Conservation (phyloP, 2,113 vertebrate genomes). For the Archocentrus centrarchus region DNA sequence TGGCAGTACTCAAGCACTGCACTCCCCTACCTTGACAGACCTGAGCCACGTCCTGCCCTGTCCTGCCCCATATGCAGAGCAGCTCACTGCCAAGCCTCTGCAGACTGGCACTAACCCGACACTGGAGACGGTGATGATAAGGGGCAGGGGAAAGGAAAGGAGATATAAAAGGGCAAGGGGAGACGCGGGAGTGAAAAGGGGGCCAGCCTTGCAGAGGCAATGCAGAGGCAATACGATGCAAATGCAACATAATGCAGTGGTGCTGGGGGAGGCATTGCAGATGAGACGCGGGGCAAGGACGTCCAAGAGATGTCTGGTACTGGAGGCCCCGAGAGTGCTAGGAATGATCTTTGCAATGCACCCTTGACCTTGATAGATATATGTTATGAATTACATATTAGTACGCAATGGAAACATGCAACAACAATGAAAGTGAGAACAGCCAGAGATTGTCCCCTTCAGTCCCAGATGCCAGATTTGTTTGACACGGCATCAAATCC, state of each 20-base stretch:
- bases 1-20: conserved; percentile 5
- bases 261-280: conserved; percentile 58
- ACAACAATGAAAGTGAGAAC: conserved; percentile 47
- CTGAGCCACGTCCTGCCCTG: conserved; percentile 4
- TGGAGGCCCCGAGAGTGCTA: neutral
- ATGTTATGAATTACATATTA: conserved; percentile 22
- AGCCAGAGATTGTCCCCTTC: neutral
- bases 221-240: conserved; percentile 78
- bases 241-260: conserved; percentile 79
- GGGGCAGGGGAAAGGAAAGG: neutral
- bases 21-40: conserved; percentile 8
- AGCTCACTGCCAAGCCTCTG: conserved; percentile 30
- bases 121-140: conserved; percentile 5
- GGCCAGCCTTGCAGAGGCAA: conserved; percentile 68
- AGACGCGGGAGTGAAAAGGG: neutral
- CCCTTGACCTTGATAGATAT: conserved; percentile 38
- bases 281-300: conserved; percentile 57
- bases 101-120: conserved; percentile 37
- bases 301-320: conserved; percentile 34
- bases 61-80: neutral
- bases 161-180: conserved; percentile 22
- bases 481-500: conserved; percentile 29
- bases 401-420: conserved; percentile 17
- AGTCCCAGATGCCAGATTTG: conserved; percentile 15
- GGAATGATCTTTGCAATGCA: conserved; percentile 22